These are phyloP conservation scores for Leptodactylus fallax DNA, from an alignment of 2,797 vertebrate genomes.

Conservation along the genomic window DNA sequence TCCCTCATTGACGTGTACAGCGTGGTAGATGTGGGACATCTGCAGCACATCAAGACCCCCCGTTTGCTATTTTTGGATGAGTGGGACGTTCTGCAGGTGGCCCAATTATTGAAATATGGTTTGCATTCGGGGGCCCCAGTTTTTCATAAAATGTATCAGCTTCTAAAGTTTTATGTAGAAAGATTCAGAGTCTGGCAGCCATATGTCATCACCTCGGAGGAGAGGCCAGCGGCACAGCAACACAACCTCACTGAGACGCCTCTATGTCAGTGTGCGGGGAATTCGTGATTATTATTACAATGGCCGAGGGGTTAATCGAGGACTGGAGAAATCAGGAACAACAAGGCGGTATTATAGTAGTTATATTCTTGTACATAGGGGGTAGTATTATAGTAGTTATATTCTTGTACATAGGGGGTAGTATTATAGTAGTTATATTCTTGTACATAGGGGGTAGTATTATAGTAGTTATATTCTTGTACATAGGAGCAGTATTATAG, in stretches of 20 bases:
- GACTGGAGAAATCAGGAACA: too few relatives aligned
- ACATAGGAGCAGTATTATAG: background rate
- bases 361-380: background rate
- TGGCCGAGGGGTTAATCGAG: too few relatives aligned
- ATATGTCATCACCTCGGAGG: constrained; percentile 65
- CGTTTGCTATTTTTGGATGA: constrained; percentile 69
- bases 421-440: too few relatives aligned
- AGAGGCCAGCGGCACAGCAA: background rate
- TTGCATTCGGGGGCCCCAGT: constrained; percentile 64
- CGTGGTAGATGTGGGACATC: constrained; percentile 66
- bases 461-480: constrained; percentile 1
- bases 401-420: too few relatives aligned
- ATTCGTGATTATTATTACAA: background rate
- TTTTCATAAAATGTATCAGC: constrained; percentile 55
- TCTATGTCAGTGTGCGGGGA: constrained; percentile 5
- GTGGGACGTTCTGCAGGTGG: constrained; percentile 71
- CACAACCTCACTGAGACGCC: background rate
- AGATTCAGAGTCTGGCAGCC: constrained; percentile 67
- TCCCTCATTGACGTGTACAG: constrained; percentile 65
- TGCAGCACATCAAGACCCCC: constrained; percentile 68
- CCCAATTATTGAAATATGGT: constrained; percentile 71
- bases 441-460: too few relatives aligned
- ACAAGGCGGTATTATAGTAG: background rate
- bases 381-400: too few relatives aligned
- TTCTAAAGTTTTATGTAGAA: constrained; percentile 54